Evolutionary conservation across 1,140 invertebrate species (phyloP).

Genomic region (Caerostris extrusa): DNA sequence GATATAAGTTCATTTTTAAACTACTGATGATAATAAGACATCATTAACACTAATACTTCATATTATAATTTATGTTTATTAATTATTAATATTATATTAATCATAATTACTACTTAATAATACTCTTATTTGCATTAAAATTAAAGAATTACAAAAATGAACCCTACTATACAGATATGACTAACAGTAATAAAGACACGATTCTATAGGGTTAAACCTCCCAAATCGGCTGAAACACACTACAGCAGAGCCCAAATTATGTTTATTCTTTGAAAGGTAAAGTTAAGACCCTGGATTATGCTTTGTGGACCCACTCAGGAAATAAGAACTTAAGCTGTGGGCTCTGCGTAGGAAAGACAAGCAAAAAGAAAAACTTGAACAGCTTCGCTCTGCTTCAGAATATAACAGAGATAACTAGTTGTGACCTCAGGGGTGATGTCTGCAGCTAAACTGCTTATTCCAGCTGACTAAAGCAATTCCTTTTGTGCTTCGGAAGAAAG

Average conservation of each 20-base stretch:
- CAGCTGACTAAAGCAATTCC: conserved; percentile 67
- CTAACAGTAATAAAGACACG: too few relatives aligned
- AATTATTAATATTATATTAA: too few relatives aligned
- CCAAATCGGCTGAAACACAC: background rate
- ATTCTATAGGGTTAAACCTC: background rate
- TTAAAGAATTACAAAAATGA: too few relatives aligned
- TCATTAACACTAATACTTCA: too few relatives aligned
- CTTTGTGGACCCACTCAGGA: conserved; percentile 24
- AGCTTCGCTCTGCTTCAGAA: conserved; percentile 23
- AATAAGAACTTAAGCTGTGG: conserved; percentile 66
- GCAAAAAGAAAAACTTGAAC: conserved; percentile 46
- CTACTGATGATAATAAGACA: too few relatives aligned
- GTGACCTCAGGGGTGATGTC: conserved; percentile 60
- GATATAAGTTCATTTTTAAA: too few relatives aligned
- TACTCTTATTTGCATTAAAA: too few relatives aligned
- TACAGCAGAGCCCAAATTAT: background rate
- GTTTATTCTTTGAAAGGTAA: conserved; percentile 44
- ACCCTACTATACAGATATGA: too few relatives aligned
- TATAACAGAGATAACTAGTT: conserved; percentile 63
- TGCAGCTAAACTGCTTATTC: conserved; percentile 67
- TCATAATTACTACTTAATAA: too few relatives aligned
- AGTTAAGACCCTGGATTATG: conserved; percentile 24
- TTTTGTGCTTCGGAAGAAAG: conserved; percentile 44
- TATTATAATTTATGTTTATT: too few relatives aligned
- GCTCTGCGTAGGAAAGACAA: conserved; percentile 37